These are phyloP conservation scores for Phaenicophaeus curvirostris DNA, from an alignment of 2,797 vertebrate species.

Conservation along the genomic window DNA sequence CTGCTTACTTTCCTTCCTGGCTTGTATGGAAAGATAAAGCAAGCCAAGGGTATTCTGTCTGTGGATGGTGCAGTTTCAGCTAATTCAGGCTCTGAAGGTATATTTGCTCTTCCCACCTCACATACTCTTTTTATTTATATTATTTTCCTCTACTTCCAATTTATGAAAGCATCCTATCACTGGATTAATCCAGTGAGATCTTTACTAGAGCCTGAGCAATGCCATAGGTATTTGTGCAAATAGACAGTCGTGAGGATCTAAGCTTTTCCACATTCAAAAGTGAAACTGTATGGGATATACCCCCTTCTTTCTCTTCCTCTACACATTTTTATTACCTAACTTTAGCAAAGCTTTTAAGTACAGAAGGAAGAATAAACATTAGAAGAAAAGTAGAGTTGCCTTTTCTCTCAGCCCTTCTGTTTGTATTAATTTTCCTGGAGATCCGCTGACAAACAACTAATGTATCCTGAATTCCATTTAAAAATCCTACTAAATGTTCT, in stretches of 20 bases:
- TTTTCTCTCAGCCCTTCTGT: neutral
- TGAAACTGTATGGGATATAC: neutral
- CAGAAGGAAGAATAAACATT: neutral
- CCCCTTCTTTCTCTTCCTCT: neutral
- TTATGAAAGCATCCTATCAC: neutral
- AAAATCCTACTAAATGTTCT: neutral
- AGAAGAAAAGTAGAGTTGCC: neutral
- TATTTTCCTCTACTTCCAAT: neutral
- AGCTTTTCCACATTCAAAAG: neutral
- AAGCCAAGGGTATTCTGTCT: neutral
- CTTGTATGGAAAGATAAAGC: neutral
- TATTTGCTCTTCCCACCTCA: neutral
- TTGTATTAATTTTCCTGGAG: neutral
- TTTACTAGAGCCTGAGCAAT: neutral
- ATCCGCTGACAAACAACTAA: neutral
- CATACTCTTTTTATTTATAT: neutral
- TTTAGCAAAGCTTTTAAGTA: neutral
- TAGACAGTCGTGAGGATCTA: neutral
- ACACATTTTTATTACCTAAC: neutral
- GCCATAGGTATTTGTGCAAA: neutral
- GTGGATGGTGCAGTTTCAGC: neutral
- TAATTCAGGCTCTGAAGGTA: neutral
- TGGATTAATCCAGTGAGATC: neutral
- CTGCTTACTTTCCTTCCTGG: neutral
- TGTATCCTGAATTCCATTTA: neutral